Evolutionary conservation across 2,797 vertebrate genomes (phyloP), one percentile per base, ranked within the genome.

Genomic region (Notolepis coatsorum): DNA sequence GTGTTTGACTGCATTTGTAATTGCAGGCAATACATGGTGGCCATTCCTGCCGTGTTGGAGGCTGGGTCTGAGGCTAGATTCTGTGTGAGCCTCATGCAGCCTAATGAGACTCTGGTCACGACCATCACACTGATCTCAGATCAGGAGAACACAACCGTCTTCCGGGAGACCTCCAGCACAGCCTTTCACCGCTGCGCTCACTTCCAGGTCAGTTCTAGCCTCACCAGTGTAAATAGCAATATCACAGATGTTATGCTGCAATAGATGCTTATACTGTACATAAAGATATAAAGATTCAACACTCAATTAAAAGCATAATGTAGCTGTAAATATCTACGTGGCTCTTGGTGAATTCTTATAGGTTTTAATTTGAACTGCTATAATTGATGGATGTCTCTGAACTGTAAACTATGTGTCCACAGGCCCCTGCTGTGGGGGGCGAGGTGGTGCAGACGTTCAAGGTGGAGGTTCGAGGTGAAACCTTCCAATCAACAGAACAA

Each of bases 381-480:
- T 0, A 9, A 25, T 2, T 30, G 1, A 31, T 33, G n/a, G n/a
- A 57, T 23, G 8, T 59, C 15, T 43, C 3, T 54, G 3, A 10
- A 2, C 3, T 54, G 3, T 7, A 2, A 41, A 27, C 50, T 17
- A 10, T 9, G 0, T 61, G 0, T 53, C 1, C 61, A 46, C 75
- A 92, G 91, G 75, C 51, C 65, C 91, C 92, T 43, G 1, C 1
- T 5, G 73, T 78, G 21, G 0, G 50, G 13, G 0, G 25, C 1
- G 20, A 79, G 2, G 15, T 35, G 7, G 49, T 84, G 9, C 46
- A 52, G 10, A 13, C 2, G 1, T 56, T 92, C 0, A 65, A 68
- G 59, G 90, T 96, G 35, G 68, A 39, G 1, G 81, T 95, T 33
- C 82, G 52, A 51, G 95, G 95, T 1, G 0, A 46, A 3, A 88